A percentile compares a stretch with the other conserved stretches of the same genome.
Conservation (phyloP, 2,113 vertebrate species). For the Tetrao urogallus region DNA sequence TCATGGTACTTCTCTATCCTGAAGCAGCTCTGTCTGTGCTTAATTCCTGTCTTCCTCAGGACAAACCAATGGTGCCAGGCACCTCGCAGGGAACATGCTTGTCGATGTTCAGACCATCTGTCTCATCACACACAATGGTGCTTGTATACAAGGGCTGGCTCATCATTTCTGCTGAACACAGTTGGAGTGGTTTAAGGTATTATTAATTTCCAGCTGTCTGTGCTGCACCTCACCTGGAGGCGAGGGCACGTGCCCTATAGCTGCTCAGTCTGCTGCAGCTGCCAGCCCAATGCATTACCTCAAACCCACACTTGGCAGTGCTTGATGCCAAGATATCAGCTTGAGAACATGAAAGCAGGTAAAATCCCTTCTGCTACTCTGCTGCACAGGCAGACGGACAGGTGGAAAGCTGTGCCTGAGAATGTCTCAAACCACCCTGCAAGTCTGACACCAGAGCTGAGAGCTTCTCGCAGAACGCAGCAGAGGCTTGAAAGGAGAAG, state of each 20-base stretch:
- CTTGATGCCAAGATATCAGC: neutral
- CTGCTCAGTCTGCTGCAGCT: constrained; percentile 33
- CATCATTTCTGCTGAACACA: neutral
- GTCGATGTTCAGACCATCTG: constrained; percentile 6
- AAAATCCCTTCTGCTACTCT: neutral
- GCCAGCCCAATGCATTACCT: neutral
- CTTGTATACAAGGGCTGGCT: constrained; percentile 35
- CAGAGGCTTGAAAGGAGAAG: neutral
- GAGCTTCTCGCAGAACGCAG: neutral
- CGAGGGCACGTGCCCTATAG: neutral
- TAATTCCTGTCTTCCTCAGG: constrained; percentile 16
- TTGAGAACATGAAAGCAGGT: neutral
- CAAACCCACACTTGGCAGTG: neutral
- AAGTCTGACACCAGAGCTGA: neutral
- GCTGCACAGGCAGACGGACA: neutral
- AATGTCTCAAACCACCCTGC: neutral
- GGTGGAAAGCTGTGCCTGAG: neutral
- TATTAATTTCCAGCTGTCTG: constrained; percentile 63
- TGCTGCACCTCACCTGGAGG: constrained; percentile 50
- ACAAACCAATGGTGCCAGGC: neutral
- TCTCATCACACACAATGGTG: neutral
- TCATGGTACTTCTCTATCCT: neutral
- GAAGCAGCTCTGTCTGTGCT: neutral
- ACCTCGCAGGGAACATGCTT: constrained; percentile 16
- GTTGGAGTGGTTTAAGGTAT: constrained; percentile 29